phyloP scores from a whole-genome alignment of 2,888 invertebrate species.

The Choreutis nemorana region DNA sequence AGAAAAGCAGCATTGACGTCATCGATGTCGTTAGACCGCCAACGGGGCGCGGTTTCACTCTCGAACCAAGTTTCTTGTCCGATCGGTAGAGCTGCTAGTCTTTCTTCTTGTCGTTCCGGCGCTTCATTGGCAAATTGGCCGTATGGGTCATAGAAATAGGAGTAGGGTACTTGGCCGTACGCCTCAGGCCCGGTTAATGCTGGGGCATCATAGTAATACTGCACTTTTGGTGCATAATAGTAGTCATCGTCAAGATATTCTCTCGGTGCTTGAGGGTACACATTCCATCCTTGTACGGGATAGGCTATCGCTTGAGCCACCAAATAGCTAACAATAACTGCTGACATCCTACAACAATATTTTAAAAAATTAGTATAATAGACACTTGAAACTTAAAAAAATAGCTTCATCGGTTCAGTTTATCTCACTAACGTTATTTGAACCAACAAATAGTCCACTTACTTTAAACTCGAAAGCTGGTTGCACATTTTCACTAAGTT shows the following conservation, averaged over 20 bases:
- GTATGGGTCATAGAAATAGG: slow-evolving; percentile 54
- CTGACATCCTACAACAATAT: slow-evolving; percentile 38
- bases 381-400: background rate
- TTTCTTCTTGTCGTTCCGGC: slow-evolving; percentile 68
- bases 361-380: background rate
- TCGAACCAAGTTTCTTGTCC: slow-evolving; percentile 75
- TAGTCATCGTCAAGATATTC: slow-evolving; percentile 66
- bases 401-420: background rate
- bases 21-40: slow-evolving; percentile 50
- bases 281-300: slow-evolving; percentile 49
- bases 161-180: slow-evolving; percentile 48
- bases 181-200: slow-evolving; percentile 41
- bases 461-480: slow-evolving; percentile 42
- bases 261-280: slow-evolving; percentile 58
- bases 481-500: slow-evolving; percentile 38
- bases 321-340: slow-evolving; percentile 55
- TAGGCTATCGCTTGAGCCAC: slow-evolving; percentile 48
- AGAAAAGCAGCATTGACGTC: slow-evolving; percentile 71
- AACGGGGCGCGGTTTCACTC: slow-evolving; percentile 52
- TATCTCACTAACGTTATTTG: no score
- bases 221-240: slow-evolving; percentile 60
- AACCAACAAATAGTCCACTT: slow-evolving; percentile 16
- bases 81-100: slow-evolving; percentile 68
- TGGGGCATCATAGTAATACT: slow-evolving; percentile 48
- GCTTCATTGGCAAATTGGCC: slow-evolving; percentile 66